A percentile compares a stretch with the other conserved stretches of the same genome.
phyloP scores from a whole-genome alignment of 2,113 vertebrate species.

The Oxyura jamaicensis region DNA sequence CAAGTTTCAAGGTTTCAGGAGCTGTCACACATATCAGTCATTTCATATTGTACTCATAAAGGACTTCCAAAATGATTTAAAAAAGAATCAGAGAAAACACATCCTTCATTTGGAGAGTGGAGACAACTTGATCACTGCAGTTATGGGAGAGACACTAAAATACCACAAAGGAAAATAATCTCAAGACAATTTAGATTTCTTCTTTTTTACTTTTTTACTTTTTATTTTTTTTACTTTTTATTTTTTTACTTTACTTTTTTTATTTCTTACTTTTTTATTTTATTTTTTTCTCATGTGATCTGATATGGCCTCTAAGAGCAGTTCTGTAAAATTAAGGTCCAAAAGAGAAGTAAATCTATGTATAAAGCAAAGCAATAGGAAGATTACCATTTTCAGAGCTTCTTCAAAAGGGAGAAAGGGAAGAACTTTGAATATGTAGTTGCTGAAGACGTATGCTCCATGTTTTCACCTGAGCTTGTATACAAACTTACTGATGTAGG shows the following conservation, averaged over 20 bases:
- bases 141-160: neutral
- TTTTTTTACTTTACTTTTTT: no score
- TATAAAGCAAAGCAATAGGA: neutral
- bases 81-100: neutral
- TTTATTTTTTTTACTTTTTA: neutral
- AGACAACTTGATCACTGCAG: neutral
- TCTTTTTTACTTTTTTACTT: neutral
- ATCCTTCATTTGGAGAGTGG: neutral
- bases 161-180: neutral
- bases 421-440: neutral
- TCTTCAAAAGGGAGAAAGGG: neutral
- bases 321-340: neutral
- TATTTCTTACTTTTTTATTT: no score
- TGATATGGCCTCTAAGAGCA: neutral
- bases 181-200: neutral
- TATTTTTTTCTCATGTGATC: neutral
- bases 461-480: neutral
- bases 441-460: neutral
- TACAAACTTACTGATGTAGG: neutral
- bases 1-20: constrained; percentile 18
- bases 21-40: constrained; percentile 32
- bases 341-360: neutral
- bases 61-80: neutral
- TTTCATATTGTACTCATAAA: constrained; percentile 14
- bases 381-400: neutral